Conservation (phyloP, 64 coral and sea anemone genomes). For the Porites lutea region DNA sequence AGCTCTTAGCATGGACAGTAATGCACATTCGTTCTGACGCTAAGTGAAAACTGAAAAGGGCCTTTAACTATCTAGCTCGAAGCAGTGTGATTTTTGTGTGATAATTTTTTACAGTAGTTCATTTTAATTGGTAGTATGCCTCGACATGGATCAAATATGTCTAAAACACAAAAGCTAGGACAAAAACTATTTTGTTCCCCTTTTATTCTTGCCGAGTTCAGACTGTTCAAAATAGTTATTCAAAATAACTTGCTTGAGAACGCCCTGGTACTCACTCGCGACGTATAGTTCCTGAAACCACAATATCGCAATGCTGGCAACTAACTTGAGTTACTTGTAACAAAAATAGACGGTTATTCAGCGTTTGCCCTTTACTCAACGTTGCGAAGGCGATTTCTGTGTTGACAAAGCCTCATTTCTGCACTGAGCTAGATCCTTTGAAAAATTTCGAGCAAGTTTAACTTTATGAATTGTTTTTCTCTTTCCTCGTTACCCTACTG, state of each 20-base stretch:
- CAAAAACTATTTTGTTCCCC: background rate
- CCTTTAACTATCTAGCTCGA: too few relatives aligned
- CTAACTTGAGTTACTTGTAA: too few relatives aligned
- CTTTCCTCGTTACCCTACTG: background rate
- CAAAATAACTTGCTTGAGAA: too few relatives aligned
- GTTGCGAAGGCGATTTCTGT: background rate
- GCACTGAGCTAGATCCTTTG: background rate
- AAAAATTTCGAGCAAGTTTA: background rate
- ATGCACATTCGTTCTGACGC: too few relatives aligned
- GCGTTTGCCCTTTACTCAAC: background rate
- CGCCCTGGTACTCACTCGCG: too few relatives aligned
- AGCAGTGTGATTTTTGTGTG: too few relatives aligned
- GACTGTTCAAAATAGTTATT: background rate
- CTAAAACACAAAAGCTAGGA: background rate
- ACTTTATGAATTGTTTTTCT: background rate
- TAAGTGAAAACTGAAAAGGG: too few relatives aligned
- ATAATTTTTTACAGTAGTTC: too few relatives aligned
- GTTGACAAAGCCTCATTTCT: background rate
- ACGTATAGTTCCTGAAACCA: too few relatives aligned
- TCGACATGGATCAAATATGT: background rate
- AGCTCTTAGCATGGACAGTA: too few relatives aligned
- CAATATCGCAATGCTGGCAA: too few relatives aligned
- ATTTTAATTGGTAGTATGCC: background rate
- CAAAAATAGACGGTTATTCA: too few relatives aligned
- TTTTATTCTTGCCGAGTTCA: background rate